Percentiles rank a stretch among this genome's conserved stretches.
Evolutionary conservation across 2,797 vertebrate species (phyloP).

Genomic region (Scolopax rusticola): DNA sequence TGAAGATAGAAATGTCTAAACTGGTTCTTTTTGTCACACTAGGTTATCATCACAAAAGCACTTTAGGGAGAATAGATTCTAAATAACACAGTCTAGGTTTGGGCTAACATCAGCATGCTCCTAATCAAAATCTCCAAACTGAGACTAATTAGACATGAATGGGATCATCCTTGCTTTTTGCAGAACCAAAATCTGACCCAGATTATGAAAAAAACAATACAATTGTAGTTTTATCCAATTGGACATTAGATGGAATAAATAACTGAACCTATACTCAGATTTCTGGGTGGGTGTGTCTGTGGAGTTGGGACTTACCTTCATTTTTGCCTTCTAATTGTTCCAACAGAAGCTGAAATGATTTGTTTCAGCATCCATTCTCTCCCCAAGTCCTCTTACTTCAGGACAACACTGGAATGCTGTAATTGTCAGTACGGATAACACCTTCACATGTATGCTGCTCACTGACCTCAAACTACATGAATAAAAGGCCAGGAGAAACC

Average conservation of each 20-base stretch:
- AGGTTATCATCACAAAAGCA: constrained; percentile 40
- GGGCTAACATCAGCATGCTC: constrained; percentile 2
- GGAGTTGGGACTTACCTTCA: neutral
- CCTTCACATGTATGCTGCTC: constrained; percentile 53
- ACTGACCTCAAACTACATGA: constrained; percentile 67
- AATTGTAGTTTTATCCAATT: neutral
- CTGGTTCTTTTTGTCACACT: constrained; percentile 37
- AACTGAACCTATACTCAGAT: neutral
- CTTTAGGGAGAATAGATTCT: constrained; percentile 47
- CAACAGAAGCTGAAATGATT: neutral
- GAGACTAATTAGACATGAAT: neutral
- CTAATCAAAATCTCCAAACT: neutral
- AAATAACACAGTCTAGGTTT: constrained; percentile 6
- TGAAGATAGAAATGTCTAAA: constrained; percentile 21
- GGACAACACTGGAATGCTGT: constrained; percentile 28
- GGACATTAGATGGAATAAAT: neutral
- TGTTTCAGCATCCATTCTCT: neutral
- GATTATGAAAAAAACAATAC: neutral
- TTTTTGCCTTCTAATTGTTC: neutral
- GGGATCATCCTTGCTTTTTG: neutral
- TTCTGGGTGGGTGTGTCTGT: neutral
- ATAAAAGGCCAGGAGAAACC: constrained; percentile 59
- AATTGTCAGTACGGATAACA: constrained; percentile 42
- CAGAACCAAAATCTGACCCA: neutral
- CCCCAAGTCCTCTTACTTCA: constrained; percentile 27